phyloP scores from a whole-genome alignment of 2,113 vertebrate genomes.

The Petrocephalus zakoni region DNA sequence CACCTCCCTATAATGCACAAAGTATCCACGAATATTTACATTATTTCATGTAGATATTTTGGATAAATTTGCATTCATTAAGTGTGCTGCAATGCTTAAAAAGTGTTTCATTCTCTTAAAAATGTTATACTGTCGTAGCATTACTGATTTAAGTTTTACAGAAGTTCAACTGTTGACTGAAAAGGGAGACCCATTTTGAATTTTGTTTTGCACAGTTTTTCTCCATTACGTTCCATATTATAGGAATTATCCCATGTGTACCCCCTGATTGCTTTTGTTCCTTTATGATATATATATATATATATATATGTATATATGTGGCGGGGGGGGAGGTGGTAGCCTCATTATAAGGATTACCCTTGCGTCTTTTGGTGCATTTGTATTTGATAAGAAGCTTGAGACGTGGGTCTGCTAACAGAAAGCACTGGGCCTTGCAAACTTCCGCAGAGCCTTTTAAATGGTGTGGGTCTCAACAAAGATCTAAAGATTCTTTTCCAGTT shows the following conservation, averaged over 20 bases:
- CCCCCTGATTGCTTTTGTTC: not conserved
- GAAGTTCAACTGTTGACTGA: constrained; percentile 12
- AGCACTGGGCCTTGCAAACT: not conserved
- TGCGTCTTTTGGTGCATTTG: not conserved
- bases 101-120: not conserved
- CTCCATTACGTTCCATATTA: constrained; percentile 11
- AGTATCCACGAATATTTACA: constrained; percentile 36
- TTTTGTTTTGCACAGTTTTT: constrained; percentile 58
- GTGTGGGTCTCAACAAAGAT: constrained; percentile 12
- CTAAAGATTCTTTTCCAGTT: not conserved
- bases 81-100: not conserved
- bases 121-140: constrained; percentile 6
- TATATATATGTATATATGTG: too few relatives aligned
- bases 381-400: not conserved
- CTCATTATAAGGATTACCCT: not conserved
- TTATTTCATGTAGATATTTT: constrained; percentile 2
- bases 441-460: not conserved
- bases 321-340: not conserved
- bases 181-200: constrained; percentile 5
- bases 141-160: not conserved
- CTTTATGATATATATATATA: not conserved
- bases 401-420: not conserved
- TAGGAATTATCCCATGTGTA: not conserved
- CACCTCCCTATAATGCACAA: constrained; percentile 29
- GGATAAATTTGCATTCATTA: not conserved